These are phyloP conservation scores for Lithobates sylvaticus DNA, from an alignment of 2,797 vertebrate genomes.

Conservation along the genomic window DNA sequence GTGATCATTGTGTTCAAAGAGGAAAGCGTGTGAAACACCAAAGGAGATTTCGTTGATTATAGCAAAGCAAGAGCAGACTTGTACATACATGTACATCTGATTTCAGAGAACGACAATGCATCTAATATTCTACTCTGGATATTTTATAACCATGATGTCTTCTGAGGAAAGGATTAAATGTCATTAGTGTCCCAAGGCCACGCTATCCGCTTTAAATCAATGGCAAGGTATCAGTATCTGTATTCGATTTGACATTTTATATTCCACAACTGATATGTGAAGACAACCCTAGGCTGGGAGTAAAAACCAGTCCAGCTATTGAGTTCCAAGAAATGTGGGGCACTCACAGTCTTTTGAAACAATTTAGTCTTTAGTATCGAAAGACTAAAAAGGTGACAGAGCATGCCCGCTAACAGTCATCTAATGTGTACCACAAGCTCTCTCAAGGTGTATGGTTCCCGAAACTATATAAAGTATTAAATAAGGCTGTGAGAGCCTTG, in stretches of 20 bases:
- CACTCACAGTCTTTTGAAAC: too few relatives aligned
- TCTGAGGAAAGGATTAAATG: background rate
- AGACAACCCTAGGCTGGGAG: background rate
- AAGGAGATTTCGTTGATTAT: slow-evolving; percentile 10
- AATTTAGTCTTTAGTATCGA: too few relatives aligned
- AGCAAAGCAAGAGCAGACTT: background rate
- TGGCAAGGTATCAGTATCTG: background rate
- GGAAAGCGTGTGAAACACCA: background rate
- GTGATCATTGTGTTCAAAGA: slow-evolving; percentile 30
- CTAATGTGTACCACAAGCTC: too few relatives aligned
- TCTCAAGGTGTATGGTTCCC: too few relatives aligned
- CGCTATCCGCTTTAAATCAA: background rate
- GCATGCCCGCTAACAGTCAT: too few relatives aligned
- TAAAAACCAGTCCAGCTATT: too few relatives aligned
- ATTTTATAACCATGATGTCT: background rate
- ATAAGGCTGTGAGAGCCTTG: too few relatives aligned
- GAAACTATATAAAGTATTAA: too few relatives aligned
- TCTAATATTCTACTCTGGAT: background rate
- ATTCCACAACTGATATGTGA: background rate
- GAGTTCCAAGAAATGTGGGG: too few relatives aligned
- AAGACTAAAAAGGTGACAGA: too few relatives aligned
- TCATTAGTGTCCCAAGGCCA: background rate
- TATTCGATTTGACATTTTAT: background rate
- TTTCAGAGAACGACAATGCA: background rate
- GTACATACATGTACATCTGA: background rate